phyloP scores from a whole-genome alignment of 2,888 invertebrate species.

The Brachyptera putata region DNA sequence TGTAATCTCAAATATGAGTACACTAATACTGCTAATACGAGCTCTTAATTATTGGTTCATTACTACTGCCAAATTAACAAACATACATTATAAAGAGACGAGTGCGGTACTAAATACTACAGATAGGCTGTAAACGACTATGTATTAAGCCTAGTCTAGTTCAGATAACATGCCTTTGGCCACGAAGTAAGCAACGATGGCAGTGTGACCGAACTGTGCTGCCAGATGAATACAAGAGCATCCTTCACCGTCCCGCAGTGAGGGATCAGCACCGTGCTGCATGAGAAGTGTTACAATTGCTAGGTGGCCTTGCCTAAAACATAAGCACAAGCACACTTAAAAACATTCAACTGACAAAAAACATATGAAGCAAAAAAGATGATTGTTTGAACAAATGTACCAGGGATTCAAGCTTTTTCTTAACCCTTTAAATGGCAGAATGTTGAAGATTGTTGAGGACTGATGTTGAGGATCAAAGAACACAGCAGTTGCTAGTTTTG shows the following conservation, averaged over 20 bases:
- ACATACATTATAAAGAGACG: too few relatives aligned
- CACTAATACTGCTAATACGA: too few relatives aligned
- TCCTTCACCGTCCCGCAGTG: constrained; percentile 90
- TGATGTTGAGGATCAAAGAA: too few relatives aligned
- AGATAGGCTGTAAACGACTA: too few relatives aligned
- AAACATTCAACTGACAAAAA: not conserved
- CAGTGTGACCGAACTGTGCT: constrained; percentile 95
- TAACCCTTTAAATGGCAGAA: too few relatives aligned
- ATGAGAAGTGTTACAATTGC: constrained; percentile 72
- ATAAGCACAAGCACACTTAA: not conserved
- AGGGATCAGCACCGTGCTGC: constrained; percentile 83
- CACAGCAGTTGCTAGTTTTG: too few relatives aligned
- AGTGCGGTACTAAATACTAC: too few relatives aligned
- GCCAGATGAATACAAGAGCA: constrained; percentile 94
- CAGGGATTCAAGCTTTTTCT: not conserved
- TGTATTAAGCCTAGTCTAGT: too few relatives aligned
- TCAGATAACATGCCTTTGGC: constrained; percentile 79
- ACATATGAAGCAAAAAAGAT: not conserved
- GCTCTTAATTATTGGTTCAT: too few relatives aligned
- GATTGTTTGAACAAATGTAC: not conserved
- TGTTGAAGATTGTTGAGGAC: too few relatives aligned
- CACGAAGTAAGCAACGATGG: constrained; percentile 93
- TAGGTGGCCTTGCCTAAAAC: constrained; percentile 54
- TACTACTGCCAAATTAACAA: too few relatives aligned
- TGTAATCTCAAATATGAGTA: too few relatives aligned